A percentile compares a stretch with the other conserved stretches of the same genome.
Evolutionary conservation across 2,113 vertebrate genomes (phyloP).

Genomic region (Cranoglanis bouderius): DNA sequence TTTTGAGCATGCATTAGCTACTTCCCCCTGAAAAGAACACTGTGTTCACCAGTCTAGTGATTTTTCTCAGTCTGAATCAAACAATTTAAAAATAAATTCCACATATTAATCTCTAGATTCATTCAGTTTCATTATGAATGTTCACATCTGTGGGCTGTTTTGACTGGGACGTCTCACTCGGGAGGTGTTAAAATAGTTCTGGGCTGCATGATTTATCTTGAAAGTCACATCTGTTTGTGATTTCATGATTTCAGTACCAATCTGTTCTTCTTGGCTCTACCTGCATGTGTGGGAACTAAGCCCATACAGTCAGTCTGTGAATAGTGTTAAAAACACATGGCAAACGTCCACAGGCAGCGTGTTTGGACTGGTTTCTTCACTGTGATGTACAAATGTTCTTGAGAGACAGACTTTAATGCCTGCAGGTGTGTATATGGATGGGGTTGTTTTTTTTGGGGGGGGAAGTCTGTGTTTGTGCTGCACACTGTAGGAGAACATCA

Average conservation of each 20-base stretch:
- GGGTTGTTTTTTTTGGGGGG: neutral
- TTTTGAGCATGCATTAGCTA: neutral
- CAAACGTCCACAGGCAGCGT: neutral
- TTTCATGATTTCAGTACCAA: constrained; percentile 23
- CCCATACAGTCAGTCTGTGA: neutral
- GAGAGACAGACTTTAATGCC: neutral
- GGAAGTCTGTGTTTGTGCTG: constrained; percentile 20
- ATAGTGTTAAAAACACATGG: constrained; percentile 4
- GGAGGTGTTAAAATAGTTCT: neutral
- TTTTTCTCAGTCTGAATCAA: neutral
- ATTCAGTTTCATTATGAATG: neutral
- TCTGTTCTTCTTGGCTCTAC: neutral
- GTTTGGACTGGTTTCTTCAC: constrained; percentile 20
- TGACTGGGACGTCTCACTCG: neutral
- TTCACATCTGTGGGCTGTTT: neutral
- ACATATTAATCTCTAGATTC: neutral
- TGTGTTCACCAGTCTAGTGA: neutral
- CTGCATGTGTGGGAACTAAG: constrained; percentile 1
- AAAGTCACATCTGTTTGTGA: neutral
- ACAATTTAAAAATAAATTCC: neutral
- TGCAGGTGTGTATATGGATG: neutral
- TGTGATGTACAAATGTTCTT: constrained; percentile 8
- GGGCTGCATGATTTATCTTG: neutral
- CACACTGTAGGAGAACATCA: neutral
- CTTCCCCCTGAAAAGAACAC: neutral